Conservation (phyloP, 37 sponge, comb jelly and placozoan species). For the Amphimedon queenslandica region DNA sequence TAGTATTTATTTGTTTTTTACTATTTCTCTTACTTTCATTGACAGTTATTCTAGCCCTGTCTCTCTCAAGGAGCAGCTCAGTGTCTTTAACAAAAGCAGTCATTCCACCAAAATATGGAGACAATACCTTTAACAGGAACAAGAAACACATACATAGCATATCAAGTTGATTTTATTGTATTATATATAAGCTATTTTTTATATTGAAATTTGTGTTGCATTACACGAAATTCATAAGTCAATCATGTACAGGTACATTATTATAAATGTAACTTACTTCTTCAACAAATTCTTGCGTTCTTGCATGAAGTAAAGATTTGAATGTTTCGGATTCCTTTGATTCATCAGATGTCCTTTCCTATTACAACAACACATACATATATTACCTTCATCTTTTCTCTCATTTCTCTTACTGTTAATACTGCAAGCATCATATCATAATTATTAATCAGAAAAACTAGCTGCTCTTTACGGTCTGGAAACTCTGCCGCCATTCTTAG, state of each 20-base stretch:
- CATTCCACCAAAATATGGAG: conserved; percentile 94
- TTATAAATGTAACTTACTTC: conserved; percentile 49
- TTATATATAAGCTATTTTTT: too few relatives aligned
- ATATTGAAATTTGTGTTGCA: too few relatives aligned
- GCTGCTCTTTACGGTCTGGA: conserved; percentile 86
- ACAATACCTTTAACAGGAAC: too few relatives aligned
- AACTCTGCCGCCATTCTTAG: conserved; percentile 97
- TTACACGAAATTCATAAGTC: too few relatives aligned
- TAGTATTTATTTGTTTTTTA: background rate
- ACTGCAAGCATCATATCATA: conserved; percentile 97
- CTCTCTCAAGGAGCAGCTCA: conserved; percentile 78
- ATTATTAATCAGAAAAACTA: conserved; percentile 98
- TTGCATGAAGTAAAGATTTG: conserved; percentile 77
- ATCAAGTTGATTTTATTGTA: too few relatives aligned
- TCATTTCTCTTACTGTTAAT: conserved; percentile 53
- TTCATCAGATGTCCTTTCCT: conserved; percentile 78
- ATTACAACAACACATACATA: background rate
- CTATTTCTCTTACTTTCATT: conserved; percentile 65
- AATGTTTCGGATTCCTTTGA: conserved; percentile 84
- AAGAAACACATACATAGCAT: too few relatives aligned
- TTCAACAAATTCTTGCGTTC: conserved; percentile 94
- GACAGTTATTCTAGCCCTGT: conserved; percentile 48
- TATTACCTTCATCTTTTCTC: background rate
- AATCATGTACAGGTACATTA: background rate
- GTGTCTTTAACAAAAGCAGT: conserved; percentile 90